A percentile compares a stretch with the other conserved stretches of the same genome.
phyloP scores from a whole-genome alignment of 2,113 vertebrate genomes.

The Pseudolaguvia tuberculata region DNA sequence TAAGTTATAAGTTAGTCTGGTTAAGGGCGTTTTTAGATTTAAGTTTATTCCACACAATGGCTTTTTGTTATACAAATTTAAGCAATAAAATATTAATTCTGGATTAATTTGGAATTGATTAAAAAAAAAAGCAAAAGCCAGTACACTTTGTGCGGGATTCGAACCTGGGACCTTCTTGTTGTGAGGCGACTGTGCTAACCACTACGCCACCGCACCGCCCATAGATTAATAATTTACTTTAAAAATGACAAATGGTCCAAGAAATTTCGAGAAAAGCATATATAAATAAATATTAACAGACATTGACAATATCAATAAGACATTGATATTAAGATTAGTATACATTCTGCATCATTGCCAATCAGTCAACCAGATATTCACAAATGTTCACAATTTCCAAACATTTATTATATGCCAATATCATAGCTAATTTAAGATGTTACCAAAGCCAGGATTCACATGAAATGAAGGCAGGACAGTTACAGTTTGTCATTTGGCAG shows the following conservation, averaged over 20 bases:
- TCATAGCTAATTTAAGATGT: not conserved
- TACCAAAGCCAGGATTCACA: not conserved
- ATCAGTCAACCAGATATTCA: no score
- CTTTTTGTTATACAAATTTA: not conserved
- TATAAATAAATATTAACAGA: not conserved
- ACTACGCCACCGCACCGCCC: no score
- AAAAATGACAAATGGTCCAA: not conserved
- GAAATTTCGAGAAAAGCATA: not conserved
- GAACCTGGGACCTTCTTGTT: no score
- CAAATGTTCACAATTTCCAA: no score
- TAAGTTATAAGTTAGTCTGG: no score
- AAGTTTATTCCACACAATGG: not conserved
- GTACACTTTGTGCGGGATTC: no score
- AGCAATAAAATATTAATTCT: not conserved
- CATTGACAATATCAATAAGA: no score
- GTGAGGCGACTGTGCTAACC: no score
- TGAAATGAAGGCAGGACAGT: not conserved
- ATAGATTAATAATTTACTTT: not conserved
- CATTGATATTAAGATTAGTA: not conserved
- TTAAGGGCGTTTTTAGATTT: not conserved
- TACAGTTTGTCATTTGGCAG: no score
- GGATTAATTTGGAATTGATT: no score
- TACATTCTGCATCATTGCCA: not conserved
- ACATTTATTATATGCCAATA: no score
- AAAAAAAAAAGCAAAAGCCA: no score